Evolutionary conservation across 2,888 invertebrate species (phyloP).

Genomic region (Nephrotoma appendiculata): DNA sequence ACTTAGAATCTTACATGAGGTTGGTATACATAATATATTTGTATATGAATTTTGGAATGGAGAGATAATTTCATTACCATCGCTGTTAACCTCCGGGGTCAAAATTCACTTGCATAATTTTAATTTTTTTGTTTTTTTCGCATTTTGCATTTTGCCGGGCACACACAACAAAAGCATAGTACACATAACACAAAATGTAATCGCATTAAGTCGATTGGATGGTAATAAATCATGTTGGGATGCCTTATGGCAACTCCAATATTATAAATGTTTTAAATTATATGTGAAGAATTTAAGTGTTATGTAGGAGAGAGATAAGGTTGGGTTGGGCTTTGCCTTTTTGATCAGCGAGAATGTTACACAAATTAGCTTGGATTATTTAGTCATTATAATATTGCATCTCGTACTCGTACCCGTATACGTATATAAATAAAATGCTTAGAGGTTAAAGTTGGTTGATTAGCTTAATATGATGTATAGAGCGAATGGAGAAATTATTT

Average conservation of each 20-base stretch:
- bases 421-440: background rate
- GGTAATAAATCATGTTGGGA: background rate
- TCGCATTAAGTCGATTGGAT: background rate
- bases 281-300: background rate
- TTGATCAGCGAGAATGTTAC: background rate
- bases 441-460: background rate
- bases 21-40: background rate
- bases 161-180: background rate
- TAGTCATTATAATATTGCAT: background rate
- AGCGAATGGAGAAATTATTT: no score
- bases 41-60: background rate
- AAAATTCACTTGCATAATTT: background rate
- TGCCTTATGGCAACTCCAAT: background rate
- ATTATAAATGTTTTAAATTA: background rate
- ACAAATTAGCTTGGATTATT: background rate
- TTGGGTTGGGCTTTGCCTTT: background rate
- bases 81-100: background rate
- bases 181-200: background rate
- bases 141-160: background rate
- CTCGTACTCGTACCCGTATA: background rate
- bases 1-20: background rate
- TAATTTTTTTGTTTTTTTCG: no score
- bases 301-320: background rate
- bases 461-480: background rate
- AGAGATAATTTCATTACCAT: background rate